Base-by-base conservation (phyloP, 2,797 vertebrate genomes). In the Poeciliopsis paucimaculata region DNA sequence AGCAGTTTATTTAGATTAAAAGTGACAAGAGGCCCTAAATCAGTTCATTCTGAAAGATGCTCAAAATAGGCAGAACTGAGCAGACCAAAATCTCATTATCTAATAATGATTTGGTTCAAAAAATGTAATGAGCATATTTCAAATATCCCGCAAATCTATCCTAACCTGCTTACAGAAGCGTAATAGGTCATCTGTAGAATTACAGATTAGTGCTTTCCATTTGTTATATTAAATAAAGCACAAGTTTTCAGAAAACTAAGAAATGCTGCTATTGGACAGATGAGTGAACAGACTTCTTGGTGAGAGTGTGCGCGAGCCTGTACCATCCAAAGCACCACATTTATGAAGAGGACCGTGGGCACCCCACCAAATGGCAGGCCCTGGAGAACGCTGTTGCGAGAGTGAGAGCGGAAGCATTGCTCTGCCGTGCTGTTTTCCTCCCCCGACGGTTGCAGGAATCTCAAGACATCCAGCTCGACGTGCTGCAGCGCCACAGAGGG, bases 291-390 rank as follows among this genome's bases (percentile, higher is more conserved):
- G 51, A 70, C 4, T 10, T 28, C 13, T 16, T n/a, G 57, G 53
- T 79, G 47, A 46, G 26, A 70, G 72, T 71, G 74, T 62, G 68
- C 31, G 74, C 23, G 34, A 28, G 66, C 18, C 91, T 92, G 41
- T 94, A 99, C 98, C 97, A 99, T 91, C 98, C 98, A 99, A 83
- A 98, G 86, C 83, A 96, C 79, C 66, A 97, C 84, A 68, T 99
- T 99, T 92, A 99, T 96, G 89, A 94, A 75, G 0, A 99, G 96
- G 77, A 99, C 98, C 0, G 98, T 99, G 83, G 98, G 98, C 74
- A 99, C 94, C 0, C 98, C 98, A 0, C 98, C 98, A 0, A 99
- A 99, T 0, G 98, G 97, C 91, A 98, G 94, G 7, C 98, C 98
- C 90, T 98, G 97, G 71, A 99, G 96, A 77, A 99, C 98, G 0